Conservation (phyloP, 2,888 invertebrate genomes). For the Sinotaia quadrata region DNA sequence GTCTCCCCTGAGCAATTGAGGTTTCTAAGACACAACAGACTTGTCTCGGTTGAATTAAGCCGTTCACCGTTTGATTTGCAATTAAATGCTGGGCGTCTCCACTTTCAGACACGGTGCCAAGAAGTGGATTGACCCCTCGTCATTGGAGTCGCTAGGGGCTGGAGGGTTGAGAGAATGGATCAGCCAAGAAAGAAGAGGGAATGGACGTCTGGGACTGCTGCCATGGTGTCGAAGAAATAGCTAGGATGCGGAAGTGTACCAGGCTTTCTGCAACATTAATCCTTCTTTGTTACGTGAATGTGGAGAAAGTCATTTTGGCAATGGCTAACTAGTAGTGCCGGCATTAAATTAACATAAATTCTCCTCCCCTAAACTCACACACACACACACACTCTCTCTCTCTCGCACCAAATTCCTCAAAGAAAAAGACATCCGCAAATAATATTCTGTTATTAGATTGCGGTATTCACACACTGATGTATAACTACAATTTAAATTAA, state of each 20-base stretch:
- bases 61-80: slow-evolving; percentile 28
- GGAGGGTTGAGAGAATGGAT: too few species aligned
- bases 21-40: slow-evolving; percentile 9
- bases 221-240: background rate
- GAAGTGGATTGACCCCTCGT: background rate
- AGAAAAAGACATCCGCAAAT: too few species aligned
- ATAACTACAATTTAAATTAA: too few species aligned
- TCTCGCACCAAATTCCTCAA: too few species aligned
- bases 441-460: too few species aligned
- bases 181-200: too few species aligned
- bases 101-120: background rate
- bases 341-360: too few species aligned
- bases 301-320: too few species aligned
- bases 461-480: too few species aligned
- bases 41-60: slow-evolving; percentile 25
- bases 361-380: too few species aligned
- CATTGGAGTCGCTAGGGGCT: background rate
- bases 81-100: slow-evolving; percentile 22
- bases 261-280: slow-evolving; percentile 5
- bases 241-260: background rate
- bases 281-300: slow-evolving; percentile 1
- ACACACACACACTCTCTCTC: too few species aligned
- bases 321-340: too few species aligned
- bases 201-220: background rate
- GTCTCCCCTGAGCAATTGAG: slow-evolving; percentile 23